These are phyloP conservation scores for Dysmachus trigonus DNA, from an alignment of 2,888 invertebrate species.

Conservation along the genomic window DNA sequence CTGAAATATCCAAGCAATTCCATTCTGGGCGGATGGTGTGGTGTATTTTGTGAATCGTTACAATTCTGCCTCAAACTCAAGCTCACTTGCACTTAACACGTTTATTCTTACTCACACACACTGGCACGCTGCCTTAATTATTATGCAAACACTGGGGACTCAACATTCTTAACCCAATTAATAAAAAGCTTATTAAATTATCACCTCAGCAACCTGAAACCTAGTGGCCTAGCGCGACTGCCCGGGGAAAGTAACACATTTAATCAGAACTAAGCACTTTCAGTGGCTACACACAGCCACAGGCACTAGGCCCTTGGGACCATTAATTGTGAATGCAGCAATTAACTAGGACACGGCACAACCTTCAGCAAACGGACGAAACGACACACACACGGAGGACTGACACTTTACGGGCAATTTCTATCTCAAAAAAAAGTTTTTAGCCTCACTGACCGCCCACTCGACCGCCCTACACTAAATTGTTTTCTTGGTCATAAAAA, in stretches of 20 bases:
- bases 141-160: constrained; percentile 2
- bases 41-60: neutral
- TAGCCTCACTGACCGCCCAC: neutral
- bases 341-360: neutral
- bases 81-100: neutral
- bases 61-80: neutral
- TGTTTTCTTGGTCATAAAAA: neutral
- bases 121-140: neutral
- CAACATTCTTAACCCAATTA: constrained; percentile 35
- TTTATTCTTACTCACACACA: neutral
- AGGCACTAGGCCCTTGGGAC: neutral
- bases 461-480: neutral
- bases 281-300: neutral
- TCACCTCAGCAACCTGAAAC: constrained; percentile 7
- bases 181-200: constrained; percentile 22
- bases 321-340: constrained; percentile 14
- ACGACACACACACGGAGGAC: neutral
- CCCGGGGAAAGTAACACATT: constrained; percentile 4
- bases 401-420: neutral
- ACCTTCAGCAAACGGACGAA: neutral
- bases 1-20: constrained; percentile 24
- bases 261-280: constrained; percentile 4
- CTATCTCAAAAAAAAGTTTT: neutral
- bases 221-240: neutral
- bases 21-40: neutral